Conservation (phyloP, 2,888 invertebrate species). For the Helobdella robusta region DNA sequence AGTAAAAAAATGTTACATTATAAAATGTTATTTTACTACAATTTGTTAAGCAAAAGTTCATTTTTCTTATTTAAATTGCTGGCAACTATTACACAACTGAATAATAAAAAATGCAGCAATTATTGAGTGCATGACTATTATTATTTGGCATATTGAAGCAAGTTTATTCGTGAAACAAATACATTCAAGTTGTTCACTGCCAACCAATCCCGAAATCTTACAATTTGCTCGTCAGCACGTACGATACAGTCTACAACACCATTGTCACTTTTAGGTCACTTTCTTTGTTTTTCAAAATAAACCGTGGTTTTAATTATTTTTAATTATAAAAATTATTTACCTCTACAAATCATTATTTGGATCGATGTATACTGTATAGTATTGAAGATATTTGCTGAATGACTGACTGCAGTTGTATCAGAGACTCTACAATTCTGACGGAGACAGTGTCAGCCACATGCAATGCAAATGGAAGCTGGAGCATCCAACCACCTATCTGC, state of each 20-base stretch:
- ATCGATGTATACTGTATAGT: not conserved
- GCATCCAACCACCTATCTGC: not conserved
- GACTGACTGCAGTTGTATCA: not conserved
- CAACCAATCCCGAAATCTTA: not conserved
- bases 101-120: too few relatives aligned
- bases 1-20: too few relatives aligned
- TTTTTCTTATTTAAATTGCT: too few relatives aligned
- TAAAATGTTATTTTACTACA: too few relatives aligned
- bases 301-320: too few relatives aligned
- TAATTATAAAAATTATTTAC: not conserved
- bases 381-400: not conserved
- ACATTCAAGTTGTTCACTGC: constrained; percentile 16
- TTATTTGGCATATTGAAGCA: too few relatives aligned
- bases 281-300: too few relatives aligned
- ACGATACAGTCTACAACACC: constrained; percentile 11
- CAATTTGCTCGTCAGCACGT: constrained; percentile 18
- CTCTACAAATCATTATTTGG: not conserved
- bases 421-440: constrained; percentile 10
- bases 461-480: constrained; percentile 14
- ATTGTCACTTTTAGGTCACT: constrained; percentile 14
- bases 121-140: too few relatives aligned
- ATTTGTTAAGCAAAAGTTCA: too few relatives aligned
- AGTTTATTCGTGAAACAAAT: too few relatives aligned
- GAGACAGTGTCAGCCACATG: constrained; percentile 14
- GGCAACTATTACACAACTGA: too few relatives aligned